A percentile compares a stretch with the other conserved stretches of the same genome.
Evolutionary conservation across 2,113 vertebrate genomes (phyloP).

Genomic region (Galemys pyrenaicus): DNA sequence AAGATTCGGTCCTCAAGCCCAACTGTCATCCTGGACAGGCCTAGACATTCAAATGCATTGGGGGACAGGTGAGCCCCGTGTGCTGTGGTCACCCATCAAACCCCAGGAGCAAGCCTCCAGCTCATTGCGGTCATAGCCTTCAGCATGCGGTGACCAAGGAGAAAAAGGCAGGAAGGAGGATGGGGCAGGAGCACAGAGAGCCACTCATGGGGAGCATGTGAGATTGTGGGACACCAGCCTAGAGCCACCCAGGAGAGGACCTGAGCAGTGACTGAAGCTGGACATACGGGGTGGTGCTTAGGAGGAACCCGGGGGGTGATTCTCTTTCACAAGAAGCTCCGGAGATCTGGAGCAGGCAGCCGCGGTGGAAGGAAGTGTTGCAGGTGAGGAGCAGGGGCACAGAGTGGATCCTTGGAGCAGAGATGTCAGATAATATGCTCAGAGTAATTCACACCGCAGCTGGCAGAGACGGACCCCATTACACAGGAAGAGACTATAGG

Average conservation of each 20-base stretch:
- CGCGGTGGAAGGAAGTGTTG: neutral
- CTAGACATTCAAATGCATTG: neutral
- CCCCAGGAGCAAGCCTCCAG: too few relatives aligned
- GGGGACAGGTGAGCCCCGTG: neutral
- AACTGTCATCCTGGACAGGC: neutral
- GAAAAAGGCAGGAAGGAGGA: neutral
- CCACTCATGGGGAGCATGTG: neutral
- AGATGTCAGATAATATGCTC: accelerated
- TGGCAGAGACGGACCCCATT: neutral
- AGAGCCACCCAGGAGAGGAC: neutral
- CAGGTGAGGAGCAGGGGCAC: accelerated
- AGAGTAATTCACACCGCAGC: neutral
- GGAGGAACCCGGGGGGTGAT: neutral
- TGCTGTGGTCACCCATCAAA: neutral
- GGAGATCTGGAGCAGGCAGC: neutral
- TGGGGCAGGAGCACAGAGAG: neutral
- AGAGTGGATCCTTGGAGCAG: neutral
- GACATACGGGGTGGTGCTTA: neutral
- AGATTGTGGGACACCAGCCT: neutral
- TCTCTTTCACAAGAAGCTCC: too few relatives aligned
- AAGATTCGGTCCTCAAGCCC: neutral
- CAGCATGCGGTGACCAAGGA: too few relatives aligned
- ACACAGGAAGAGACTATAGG: neutral
- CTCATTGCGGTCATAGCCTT: neutral
- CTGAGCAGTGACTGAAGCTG: neutral